A percentile compares a stretch with the other conserved stretches of the same genome.
Evolutionary conservation across 2,113 vertebrate genomes (phyloP).

Genomic region (Percina caprodes): DNA sequence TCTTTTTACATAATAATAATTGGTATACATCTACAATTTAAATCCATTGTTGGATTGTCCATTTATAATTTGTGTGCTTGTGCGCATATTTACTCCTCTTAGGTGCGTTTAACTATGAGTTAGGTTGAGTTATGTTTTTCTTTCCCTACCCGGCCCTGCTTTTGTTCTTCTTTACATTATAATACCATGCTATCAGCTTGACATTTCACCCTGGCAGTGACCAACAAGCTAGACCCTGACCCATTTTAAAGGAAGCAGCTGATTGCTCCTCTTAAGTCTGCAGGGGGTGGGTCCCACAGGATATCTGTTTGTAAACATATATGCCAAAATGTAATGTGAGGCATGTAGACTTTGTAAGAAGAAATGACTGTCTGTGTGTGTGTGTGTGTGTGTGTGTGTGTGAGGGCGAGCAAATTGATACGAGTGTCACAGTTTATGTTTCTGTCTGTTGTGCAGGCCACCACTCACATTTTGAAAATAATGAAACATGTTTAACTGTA

Average conservation of each 20-base stretch:
- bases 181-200: slow-evolving; percentile 29
- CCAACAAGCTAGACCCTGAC: slow-evolving; percentile 21
- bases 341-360: neutral
- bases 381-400: neutral
- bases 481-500: slow-evolving; percentile 22
- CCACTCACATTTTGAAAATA: slow-evolving; percentile 23
- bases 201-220: slow-evolving; percentile 23
- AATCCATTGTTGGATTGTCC: too few relatives aligned
- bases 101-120: too few relatives aligned
- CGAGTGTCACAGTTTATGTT: slow-evolving; percentile 23
- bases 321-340: slow-evolving; percentile 1
- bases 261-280: neutral
- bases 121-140: too few relatives aligned
- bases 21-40: too few relatives aligned
- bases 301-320: slow-evolving; percentile 52
- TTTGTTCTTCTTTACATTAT: neutral
- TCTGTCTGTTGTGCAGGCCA: neutral
- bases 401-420: neutral
- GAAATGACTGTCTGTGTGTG: neutral
- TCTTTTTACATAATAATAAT: too few relatives aligned
- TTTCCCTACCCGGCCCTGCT: too few relatives aligned
- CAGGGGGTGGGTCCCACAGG: neutral
- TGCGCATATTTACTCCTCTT: too few relatives aligned
- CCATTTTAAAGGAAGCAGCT: slow-evolving; percentile 32
- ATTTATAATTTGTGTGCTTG: too few relatives aligned